Conservation (phyloP, 2,797 vertebrate genomes). For the Phataginus tricuspis region DNA sequence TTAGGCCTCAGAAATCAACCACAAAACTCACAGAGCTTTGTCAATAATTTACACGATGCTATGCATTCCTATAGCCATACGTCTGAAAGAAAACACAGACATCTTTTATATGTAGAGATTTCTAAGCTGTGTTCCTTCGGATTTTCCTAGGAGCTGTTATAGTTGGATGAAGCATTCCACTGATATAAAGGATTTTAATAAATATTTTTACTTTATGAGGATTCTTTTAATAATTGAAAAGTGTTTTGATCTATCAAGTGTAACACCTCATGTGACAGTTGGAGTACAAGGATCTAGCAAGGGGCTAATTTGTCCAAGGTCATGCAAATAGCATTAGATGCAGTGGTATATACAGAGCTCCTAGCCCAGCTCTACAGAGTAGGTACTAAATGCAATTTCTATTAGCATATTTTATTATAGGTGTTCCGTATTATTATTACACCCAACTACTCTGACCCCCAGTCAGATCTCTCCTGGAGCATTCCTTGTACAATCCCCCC, state of each 20-base stretch:
- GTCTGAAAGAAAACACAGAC: not conserved
- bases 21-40: not conserved
- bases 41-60: not conserved
- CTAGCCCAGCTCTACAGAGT: not conserved
- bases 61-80: not conserved
- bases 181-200: not conserved
- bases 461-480: not conserved
- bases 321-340: not conserved
- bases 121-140: too few relatives aligned
- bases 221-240: not conserved
- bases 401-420: not conserved
- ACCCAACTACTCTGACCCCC: not conserved
- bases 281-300: not conserved
- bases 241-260: not conserved
- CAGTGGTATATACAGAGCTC: not conserved
- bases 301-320: too few relatives aligned
- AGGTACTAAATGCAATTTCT: not conserved
- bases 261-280: not conserved
- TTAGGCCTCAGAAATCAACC: not conserved
- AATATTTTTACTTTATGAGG: not conserved
- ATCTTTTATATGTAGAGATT: not conserved
- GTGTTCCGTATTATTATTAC: not conserved
- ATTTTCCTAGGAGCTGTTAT: rapidly evolving
- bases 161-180: not conserved
- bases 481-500: not conserved